Conservation (phyloP, 2,888 invertebrate genomes). For the Aphodius granarius region DNA sequence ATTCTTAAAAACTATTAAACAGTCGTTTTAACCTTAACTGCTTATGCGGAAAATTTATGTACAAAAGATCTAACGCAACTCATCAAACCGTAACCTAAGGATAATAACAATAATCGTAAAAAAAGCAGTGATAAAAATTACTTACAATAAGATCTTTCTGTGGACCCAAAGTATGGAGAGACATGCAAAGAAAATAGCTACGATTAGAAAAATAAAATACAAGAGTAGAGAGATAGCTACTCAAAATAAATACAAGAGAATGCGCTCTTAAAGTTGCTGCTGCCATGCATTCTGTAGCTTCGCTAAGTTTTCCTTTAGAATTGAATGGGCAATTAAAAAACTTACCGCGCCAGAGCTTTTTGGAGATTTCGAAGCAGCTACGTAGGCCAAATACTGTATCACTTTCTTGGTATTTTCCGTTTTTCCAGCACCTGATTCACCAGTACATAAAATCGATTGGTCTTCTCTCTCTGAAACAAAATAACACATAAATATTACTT, state of each 20-base stretch:
- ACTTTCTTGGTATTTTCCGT: slow-evolving; percentile 99
- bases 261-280: not conserved
- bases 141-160: slow-evolving; percentile 56
- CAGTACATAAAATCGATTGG: slow-evolving; percentile 98
- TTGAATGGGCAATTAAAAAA: slow-evolving; percentile 27
- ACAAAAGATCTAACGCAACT: slow-evolving; percentile 8
- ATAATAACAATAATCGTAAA: not conserved
- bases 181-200: slow-evolving; percentile 50
- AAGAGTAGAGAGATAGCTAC: not conserved
- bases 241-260: slow-evolving; percentile 4
- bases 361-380: slow-evolving; percentile 96
- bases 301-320: not conserved
- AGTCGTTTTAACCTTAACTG: not conserved
- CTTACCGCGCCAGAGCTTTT: slow-evolving; percentile 87
- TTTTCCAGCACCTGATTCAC: slow-evolving; percentile 99
- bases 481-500: not conserved
- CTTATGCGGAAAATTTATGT: not conserved
- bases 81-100: slow-evolving; percentile 1
- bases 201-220: slow-evolving; percentile 22
- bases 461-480: slow-evolving; percentile 88
- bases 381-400: slow-evolving; percentile 99
- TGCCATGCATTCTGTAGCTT: not conserved
- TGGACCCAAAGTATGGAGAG: slow-evolving; percentile 39
- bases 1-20: not conserved
- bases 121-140: slow-evolving; percentile 39